Base-by-base conservation (phyloP, 2,113 vertebrate species). In the Diglossa brunneiventris region DNA sequence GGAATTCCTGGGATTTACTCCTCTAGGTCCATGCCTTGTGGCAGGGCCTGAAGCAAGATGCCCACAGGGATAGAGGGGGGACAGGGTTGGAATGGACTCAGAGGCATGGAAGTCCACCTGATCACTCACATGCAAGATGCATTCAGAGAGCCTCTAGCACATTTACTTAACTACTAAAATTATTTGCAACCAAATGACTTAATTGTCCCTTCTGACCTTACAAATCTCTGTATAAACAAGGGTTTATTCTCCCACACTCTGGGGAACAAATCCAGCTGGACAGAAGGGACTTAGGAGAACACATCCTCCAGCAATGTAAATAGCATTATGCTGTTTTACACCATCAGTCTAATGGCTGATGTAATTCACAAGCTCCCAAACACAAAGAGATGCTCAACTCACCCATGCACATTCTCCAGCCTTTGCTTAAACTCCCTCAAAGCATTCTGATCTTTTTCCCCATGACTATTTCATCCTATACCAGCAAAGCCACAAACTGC, bases 161-260 rank as follows among this genome's bases (percentile, higher is more conserved):
- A 0, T 62, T 95, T 85, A 79, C 46, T 79, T 67, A 77, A 90
- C 10, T 3, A 90, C 47, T 56, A 72, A 26, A 78, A 64, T 78
- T 18, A 66, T 73, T 89, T 93, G 88, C 28, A 23, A 90, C n/a
- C 56, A 75, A 70, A 94, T 95, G 76, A 96, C 82, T 83, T 90
- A 80, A 92, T 62, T 80, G 88, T 82, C 69, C 92, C 85, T 81
- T 75, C 86, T 89, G 92, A 92, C 90, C 85, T 92, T 83, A 72
- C 37, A 93, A 53, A 87, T 83, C 72, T 93, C 76, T 79, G 58
- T 90, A 82, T 69, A 94, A 96, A 95, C 92, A 90, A 81, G 64
- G 68, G 37, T 61, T 95, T 96, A 72, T 77, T 90, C 88, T 94
- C 72, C 62, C 69, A 75, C 68, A 75, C 87, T 86, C 90, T 59